Base-by-base conservation (phyloP, 2,113 vertebrate genomes). In the Solea solea region DNA sequence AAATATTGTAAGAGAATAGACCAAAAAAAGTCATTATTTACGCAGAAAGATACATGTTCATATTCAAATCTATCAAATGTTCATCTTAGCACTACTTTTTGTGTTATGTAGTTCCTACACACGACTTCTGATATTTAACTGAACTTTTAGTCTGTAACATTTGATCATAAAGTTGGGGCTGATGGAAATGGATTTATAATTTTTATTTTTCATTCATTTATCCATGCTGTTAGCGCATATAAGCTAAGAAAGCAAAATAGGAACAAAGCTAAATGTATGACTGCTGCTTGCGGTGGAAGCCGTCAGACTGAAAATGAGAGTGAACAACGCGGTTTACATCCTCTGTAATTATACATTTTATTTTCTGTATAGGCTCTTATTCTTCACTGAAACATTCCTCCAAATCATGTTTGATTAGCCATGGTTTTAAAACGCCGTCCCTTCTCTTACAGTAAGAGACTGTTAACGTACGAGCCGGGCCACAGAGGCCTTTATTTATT, bases 401-500 rank as follows among this genome's bases (percentile, higher is more conserved):
- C 72, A 14, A 69, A 72, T 49, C 64, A 68, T 65, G 67, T 82
- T 83, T 73, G 79, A 88, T 84, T 76, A 83, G 74, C 76, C 77
- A 40, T 76, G 74, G 67, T 72, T 76, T 85, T 57, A 80, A 61
- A 81, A 81, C 49, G n/a, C 81, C 74, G 55, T 80, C 16, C 76
- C 71, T 52, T 66, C 52, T 80, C 79, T 80, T 52, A 80, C 68
- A 68, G 54, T 39, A 40, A 34, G 13, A n/a, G 27, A 39, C 28
- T 40, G 54, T 44, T 72, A 86, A 68, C 87, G 87, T 82, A 61
- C 48, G 72, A 86, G 76, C 60, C 8, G 58, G 58, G 57, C 84
- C 86, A 69, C 87, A 90, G 12, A 63, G 71, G 85, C 83, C 84
- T 82, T 89, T 76, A 82, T 86, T 87, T 84, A 86, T 76, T 71